A percentile compares a stretch with the other conserved stretches of the same genome.
Evolutionary conservation across 2,113 vertebrate genomes (phyloP).

Genomic region (Irena cyanogastra): DNA sequence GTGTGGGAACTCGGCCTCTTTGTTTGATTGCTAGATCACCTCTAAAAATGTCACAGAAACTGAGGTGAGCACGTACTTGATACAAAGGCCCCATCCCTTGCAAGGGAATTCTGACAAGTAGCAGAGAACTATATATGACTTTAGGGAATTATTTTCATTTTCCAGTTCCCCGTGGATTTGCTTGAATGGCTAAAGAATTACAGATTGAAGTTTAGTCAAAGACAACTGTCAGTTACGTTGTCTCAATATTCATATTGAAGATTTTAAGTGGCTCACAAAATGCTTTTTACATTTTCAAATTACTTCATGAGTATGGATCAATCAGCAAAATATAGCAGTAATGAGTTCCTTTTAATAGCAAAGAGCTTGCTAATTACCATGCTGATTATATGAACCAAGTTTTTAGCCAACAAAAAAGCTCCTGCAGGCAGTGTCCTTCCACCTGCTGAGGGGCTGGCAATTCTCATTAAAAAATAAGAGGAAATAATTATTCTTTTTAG

Average conservation of each 20-base stretch:
- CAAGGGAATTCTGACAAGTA: not conserved
- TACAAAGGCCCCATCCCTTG: not conserved
- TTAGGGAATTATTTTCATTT: not conserved
- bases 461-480: constrained; percentile 64
- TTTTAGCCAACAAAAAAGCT: constrained; percentile 58
- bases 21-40: not conserved
- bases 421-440: constrained; percentile 64
- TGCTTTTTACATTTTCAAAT: constrained; percentile 49
- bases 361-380: constrained; percentile 64
- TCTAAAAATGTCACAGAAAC: not conserved
- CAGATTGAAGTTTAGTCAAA: not conserved
- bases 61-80: not conserved
- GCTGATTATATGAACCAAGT: constrained; percentile 58
- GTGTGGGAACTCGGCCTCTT: not conserved
- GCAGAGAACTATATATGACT: not conserved
- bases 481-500: constrained; percentile 33
- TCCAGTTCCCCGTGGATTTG: not conserved
- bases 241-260: constrained; percentile 17
- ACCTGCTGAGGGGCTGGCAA: constrained; percentile 34
- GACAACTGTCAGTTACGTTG: not conserved
- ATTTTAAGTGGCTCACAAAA: constrained; percentile 38
- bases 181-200: not conserved
- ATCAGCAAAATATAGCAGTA: constrained; percentile 64
- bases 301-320: constrained; percentile 59
- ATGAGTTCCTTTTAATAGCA: constrained; percentile 68